Base-by-base conservation (phyloP, 2,113 vertebrate genomes). In the Cebidichthys violaceus region DNA sequence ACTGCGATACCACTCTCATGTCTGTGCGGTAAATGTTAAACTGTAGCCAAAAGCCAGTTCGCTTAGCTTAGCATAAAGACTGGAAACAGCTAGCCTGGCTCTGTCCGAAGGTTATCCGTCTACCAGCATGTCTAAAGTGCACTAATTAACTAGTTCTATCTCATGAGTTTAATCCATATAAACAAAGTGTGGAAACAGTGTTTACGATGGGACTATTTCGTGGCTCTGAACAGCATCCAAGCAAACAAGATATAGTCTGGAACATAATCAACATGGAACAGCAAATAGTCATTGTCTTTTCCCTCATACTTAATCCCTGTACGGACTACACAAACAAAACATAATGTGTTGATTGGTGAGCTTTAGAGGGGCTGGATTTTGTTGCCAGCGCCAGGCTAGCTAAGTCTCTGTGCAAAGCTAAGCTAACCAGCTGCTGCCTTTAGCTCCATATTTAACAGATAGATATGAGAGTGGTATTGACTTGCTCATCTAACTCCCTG, bases 1-100 rank as follows among this genome's bases (percentile, higher is more conserved):
- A 24, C 72, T 52, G 3, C 1, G 4, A 52, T 24, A 68, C 13
- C 5, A 7, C 18, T 52, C 35, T 31, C 61, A 22, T 41, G 61
- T 22, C 33, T 55, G 47, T 54, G 29, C 0, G 6, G 24, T 76
- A 17, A 29, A 41, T 41, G 22, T 78, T 2, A 54, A 64, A 17
- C 57, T 45, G 24, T 2, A 60, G 45, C 20, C 17, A 35, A n/a
- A n/a, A n/a, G n/a, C n/a, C n/a, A n/a, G n/a, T n/a, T n/a, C n/a
- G n/a, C n/a, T 67, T 66, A 77, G 67, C 35, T 55, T 54, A 52
- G 55, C 41, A 83, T 18, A 52, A 52, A 47, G 54, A 33, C 31
- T 60, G 24, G 50, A 45, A 37, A 47, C 11, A 9, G 47, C 22
- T 22, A 15, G 4, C 35, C 18, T 22, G 47, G 4, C 50, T 17